A percentile compares a stretch with the other conserved stretches of the same genome.
Conservation (phyloP, 2,113 vertebrate genomes). For the Colaptes auratus region DNA sequence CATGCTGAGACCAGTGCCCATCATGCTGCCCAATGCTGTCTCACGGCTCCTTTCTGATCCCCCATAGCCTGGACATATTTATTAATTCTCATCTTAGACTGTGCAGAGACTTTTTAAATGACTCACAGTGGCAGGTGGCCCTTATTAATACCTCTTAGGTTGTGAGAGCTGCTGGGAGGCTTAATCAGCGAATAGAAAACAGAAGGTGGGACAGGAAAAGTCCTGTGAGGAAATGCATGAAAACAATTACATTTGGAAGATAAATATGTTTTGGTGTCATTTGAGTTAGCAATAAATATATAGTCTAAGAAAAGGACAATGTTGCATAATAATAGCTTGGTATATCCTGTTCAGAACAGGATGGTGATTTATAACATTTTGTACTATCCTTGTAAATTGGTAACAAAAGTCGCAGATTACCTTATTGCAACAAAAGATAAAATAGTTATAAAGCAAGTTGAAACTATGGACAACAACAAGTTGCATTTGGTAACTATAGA, state of each 20-base stretch:
- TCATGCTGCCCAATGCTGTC: slow-evolving; percentile 36
- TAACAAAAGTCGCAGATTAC: not conserved
- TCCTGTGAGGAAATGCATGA: not conserved
- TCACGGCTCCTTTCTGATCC: slow-evolving; percentile 3
- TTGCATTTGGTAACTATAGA: not conserved
- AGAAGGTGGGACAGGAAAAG: not conserved
- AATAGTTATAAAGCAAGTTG: not conserved
- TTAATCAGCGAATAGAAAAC: not conserved
- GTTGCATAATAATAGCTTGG: not conserved
- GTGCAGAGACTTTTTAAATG: slow-evolving; percentile 30
- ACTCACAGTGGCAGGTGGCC: slow-evolving; percentile 52
- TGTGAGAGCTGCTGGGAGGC: not conserved
- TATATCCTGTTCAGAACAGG: not conserved
- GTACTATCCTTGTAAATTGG: not conserved
- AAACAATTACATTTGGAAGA: slow-evolving; percentile 29
- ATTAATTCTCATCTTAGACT: slow-evolving; percentile 41
- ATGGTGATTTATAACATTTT: not conserved
- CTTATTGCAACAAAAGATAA: not conserved
- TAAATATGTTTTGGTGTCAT: not conserved
- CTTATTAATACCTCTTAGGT: slow-evolving; percentile 30
- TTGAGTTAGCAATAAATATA: not conserved
- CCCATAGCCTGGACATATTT: slow-evolving; percentile 36
- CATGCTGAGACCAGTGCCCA: slow-evolving; percentile 52
- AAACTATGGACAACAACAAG: not conserved
- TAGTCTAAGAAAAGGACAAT: not conserved